Percentiles rank a stretch among this genome's conserved stretches.
These are phyloP conservation scores for Meda fulgida DNA, from an alignment of 2,797 vertebrate genomes.

Conservation along the genomic window DNA sequence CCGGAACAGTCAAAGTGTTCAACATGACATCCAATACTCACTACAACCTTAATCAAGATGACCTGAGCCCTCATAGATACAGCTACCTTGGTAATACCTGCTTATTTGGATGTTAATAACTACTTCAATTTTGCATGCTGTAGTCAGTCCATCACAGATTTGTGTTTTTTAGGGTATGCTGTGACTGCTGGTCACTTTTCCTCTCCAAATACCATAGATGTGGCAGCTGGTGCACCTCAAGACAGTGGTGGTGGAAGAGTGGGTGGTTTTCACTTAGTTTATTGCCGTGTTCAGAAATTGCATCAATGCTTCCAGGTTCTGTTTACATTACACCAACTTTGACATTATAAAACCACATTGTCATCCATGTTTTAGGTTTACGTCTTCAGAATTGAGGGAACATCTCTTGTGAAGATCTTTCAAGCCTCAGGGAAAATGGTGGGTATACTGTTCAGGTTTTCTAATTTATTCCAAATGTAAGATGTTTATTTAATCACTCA, in stretches of 20 bases:
- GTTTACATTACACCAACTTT: background rate
- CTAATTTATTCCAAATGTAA: background rate
- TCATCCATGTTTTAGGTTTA: slow-evolving; percentile 83
- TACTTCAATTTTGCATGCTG: background rate
- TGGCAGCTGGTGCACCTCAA: slow-evolving; percentile 95
- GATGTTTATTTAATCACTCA: background rate
- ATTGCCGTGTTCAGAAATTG: background rate
- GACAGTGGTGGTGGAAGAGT: slow-evolving; percentile 93
- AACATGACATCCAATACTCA: slow-evolving; percentile 91
- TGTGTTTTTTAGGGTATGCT: slow-evolving; percentile 84
- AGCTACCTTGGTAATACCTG: slow-evolving; percentile 86
- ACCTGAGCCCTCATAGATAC: slow-evolving; percentile 86
- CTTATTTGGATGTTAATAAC: background rate
- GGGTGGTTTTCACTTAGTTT: slow-evolving; percentile 40
- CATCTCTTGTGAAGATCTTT: slow-evolving; percentile 90
- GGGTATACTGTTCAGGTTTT: slow-evolving; percentile 61
- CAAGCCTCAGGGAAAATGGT: slow-evolving; percentile 98
- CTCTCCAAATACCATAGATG: slow-evolving; percentile 82
- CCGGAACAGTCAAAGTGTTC: slow-evolving; percentile 95
- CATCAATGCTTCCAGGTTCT: background rate
- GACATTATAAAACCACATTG: background rate
- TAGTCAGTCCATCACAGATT: background rate
- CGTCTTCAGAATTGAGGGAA: slow-evolving; percentile 92
- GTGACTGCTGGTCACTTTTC: slow-evolving; percentile 97
- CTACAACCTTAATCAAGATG: slow-evolving; percentile 88